A percentile compares a stretch with the other conserved stretches of the same genome.
Evolutionary conservation across 2,888 invertebrate species (phyloP).

Genomic region (Apomyelois bistriatella): DNA sequence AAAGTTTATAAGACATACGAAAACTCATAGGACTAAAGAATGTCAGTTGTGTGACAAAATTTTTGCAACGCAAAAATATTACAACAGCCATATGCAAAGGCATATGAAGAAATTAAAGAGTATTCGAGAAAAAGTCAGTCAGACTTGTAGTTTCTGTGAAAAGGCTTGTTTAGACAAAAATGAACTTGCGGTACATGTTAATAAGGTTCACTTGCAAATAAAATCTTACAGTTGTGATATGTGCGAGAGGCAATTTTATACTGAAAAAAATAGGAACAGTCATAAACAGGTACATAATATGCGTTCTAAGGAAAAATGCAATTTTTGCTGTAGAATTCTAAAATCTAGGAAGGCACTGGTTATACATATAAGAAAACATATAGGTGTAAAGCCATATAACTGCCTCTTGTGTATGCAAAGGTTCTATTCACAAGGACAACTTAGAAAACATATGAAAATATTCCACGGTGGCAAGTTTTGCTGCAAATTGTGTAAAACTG

Average conservation of each 20-base stretch:
- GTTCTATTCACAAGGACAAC: constrained; percentile 48
- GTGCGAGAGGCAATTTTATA: constrained; percentile 66
- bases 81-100: constrained; percentile 50
- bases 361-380: constrained; percentile 63
- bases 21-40: constrained; percentile 38
- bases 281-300: constrained; percentile 59
- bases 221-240: constrained; percentile 68
- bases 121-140: constrained; percentile 27
- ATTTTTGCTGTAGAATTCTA: constrained; percentile 55
- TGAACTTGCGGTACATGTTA: constrained; percentile 60
- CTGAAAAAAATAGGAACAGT: constrained; percentile 50
- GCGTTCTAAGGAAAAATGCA: constrained; percentile 47
- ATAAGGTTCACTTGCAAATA: constrained; percentile 66
- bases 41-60: constrained; percentile 56
- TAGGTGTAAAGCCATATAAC: constrained; percentile 52
- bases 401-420: constrained; percentile 54
- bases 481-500: constrained; percentile 56
- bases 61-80: constrained; percentile 43
- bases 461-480: constrained; percentile 57
- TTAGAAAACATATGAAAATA: constrained; percentile 49
- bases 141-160: constrained; percentile 67
- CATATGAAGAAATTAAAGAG: constrained; percentile 44
- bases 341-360: constrained; percentile 56
- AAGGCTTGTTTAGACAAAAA: constrained; percentile 56
- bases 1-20: constrained; percentile 41